Evolutionary conservation across 1,140 invertebrate genomes (phyloP).

Genomic region (Hesperophylax magnus): DNA sequence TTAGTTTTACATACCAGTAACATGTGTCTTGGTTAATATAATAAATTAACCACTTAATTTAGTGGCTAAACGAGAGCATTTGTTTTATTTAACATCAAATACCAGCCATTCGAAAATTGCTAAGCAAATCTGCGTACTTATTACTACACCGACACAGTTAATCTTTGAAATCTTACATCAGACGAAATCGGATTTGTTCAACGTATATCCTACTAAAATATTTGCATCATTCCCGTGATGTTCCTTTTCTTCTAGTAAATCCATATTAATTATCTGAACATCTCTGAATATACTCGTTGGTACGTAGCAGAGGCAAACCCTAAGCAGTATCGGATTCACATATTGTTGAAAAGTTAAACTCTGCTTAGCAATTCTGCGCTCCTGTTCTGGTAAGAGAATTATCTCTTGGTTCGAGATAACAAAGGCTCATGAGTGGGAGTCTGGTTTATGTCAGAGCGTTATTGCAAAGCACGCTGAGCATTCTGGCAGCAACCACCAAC

Average conservation of each 20-base stretch:
- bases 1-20: too few species aligned
- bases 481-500: not conserved
- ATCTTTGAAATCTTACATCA: too few species aligned
- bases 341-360: conserved; percentile 27
- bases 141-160: too few species aligned
- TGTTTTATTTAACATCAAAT: too few species aligned
- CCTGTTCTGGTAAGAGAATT: conserved; percentile 6
- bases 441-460: too few species aligned
- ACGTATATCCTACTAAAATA: too few species aligned
- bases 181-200: too few species aligned
- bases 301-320: not conserved
- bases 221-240: not conserved
- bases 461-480: not conserved
- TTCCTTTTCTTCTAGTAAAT: not conserved
- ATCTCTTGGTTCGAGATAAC: conserved; percentile 1
- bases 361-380: conserved; percentile 15
- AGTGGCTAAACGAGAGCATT: too few species aligned
- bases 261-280: not conserved
- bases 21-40: too few species aligned
- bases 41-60: too few species aligned
- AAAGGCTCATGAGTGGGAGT: not conserved
- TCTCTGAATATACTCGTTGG: not conserved
- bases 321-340: not conserved
- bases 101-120: too few species aligned
- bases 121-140: too few species aligned